These are phyloP conservation scores for Synanthedon formicaeformis DNA, from an alignment of 2,888 invertebrate genomes.

Conservation along the genomic window DNA sequence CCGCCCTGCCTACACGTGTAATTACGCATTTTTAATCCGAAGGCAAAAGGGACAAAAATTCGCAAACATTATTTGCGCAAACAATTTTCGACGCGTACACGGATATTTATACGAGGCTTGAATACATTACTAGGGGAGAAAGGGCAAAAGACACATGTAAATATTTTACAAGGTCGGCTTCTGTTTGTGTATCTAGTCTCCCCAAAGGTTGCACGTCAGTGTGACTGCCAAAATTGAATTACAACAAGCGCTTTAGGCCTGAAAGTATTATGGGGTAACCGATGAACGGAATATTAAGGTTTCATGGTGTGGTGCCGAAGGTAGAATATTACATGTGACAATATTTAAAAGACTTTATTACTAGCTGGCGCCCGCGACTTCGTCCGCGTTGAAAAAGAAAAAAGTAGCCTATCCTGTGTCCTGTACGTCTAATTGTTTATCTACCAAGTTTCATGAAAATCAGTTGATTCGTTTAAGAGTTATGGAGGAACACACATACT, in stretches of 20 bases:
- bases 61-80: slow-evolving; percentile 27
- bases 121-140: slow-evolving; percentile 32
- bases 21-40: slow-evolving; percentile 6
- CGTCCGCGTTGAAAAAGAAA: too few species aligned
- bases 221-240: not conserved
- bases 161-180: slow-evolving; percentile 33
- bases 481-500: too few species aligned
- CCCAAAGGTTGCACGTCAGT: not conserved
- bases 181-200: slow-evolving; percentile 13
- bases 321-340: too few species aligned
- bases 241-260: not conserved
- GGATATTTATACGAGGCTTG: slow-evolving; percentile 18
- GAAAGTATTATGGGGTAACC: not conserved
- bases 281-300: not conserved
- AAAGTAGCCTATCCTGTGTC: too few species aligned
- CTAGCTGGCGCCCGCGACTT: too few species aligned
- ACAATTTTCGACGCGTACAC: slow-evolving; percentile 23
- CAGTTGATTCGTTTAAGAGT: too few species aligned
- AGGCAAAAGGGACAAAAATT: slow-evolving; percentile 9
- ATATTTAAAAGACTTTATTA: too few species aligned
- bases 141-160: slow-evolving; percentile 36
- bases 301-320: too few species aligned
- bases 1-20: slow-evolving; percentile 1
- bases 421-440: too few species aligned
- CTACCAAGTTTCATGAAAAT: too few species aligned